These are phyloP conservation scores for Microcaecilia unicolor DNA, from an alignment of 2,797 vertebrate species.

Conservation along the genomic window DNA sequence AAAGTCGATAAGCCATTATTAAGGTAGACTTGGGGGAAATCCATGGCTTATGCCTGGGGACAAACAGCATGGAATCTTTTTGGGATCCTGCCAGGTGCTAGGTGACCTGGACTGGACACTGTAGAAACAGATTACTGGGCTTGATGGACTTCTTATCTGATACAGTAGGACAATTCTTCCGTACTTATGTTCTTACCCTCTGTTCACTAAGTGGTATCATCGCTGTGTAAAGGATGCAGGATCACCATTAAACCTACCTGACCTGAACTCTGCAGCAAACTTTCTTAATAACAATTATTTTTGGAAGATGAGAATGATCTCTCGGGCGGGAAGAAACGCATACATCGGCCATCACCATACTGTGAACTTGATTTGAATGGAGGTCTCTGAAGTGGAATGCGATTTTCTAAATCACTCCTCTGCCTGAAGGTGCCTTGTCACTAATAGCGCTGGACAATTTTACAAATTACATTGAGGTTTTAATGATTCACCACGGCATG, in stretches of 20 bases:
- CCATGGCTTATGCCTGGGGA: too few species aligned
- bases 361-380: background rate
- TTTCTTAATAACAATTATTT: constrained; percentile 5
- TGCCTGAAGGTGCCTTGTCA: background rate
- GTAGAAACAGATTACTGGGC: too few species aligned
- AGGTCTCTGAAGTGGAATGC: background rate
- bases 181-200: too few species aligned
- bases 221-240: too few species aligned
- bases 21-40: too few species aligned
- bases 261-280: background rate
- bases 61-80: too few species aligned
- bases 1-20: too few species aligned
- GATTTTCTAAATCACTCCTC: background rate
- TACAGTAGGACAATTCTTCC: too few species aligned
- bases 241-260: background rate
- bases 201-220: too few species aligned
- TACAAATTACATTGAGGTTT: constrained; percentile 24
- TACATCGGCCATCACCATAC: background rate
- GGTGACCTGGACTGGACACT: too few species aligned
- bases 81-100: too few species aligned
- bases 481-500: constrained; percentile 32
- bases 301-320: background rate
- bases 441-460: background rate
- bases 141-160: too few species aligned
- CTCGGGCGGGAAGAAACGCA: background rate